Evolutionary conservation across 2,888 invertebrate species (phyloP), one percentile per base, ranked within the genome.

Genomic region (Cephus pygmeus): DNA sequence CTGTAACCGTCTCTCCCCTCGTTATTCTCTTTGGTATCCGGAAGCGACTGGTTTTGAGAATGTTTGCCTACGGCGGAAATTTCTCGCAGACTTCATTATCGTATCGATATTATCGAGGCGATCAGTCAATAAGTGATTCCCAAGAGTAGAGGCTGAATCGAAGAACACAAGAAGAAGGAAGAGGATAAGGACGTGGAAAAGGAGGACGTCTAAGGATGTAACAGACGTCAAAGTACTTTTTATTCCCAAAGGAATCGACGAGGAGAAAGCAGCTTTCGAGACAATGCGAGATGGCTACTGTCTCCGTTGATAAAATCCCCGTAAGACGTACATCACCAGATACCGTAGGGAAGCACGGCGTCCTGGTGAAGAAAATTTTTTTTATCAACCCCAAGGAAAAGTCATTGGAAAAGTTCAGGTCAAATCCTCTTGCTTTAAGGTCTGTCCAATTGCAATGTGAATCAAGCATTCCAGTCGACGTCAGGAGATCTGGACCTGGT

Each of bases 101-200:
- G 71, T 71, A 71, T 71, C 71, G 71, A 71, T 71, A 34, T 31
- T 31, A 71, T 71, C 31, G 31, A 71, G 76, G 80, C 77, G 81
- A 74, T 81, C 73, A 77, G 75, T 35, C 80, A 80, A 80, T 79
- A 80, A 81, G 79, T 79, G 76, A 80, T 73, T 69, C 33, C 40
- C 23, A 75, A 12, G 69, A 30, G 23, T 23, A 23, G 23, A 56
- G 56, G 56, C 23, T 23, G 56, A 56, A 23, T 56, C 56, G 23
- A 56, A 23, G 56, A 56, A 11, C 9, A 23, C 23, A 23, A 40
- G 40, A 56, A 75, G 31, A 6, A 56, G 9, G 56, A 23, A 56
- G 56, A 23, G 56, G 0, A 56, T 9, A 3, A 6, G 56, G 23
- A 56, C 56, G 56, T 56, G 56, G 23, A 56, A 56, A 56, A 56